Percentiles rank a stretch among this genome's conserved stretches.
Conservation (phyloP, 1,140 invertebrate species). For the Procambarus clarkii region DNA sequence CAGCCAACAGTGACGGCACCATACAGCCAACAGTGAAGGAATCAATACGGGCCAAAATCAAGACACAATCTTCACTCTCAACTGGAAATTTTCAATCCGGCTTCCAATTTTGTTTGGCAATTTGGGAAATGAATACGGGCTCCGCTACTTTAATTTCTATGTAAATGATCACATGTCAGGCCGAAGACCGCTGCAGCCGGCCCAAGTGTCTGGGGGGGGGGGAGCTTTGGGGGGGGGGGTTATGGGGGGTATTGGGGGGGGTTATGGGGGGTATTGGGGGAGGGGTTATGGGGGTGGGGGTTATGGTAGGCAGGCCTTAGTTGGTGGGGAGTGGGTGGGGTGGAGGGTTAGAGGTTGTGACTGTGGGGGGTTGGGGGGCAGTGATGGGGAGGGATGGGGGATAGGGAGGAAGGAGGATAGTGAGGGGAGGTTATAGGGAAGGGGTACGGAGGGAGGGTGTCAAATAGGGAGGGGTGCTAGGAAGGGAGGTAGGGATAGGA, state of each 20-base stretch:
- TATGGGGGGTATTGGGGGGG: background rate
- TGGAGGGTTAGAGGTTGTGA: background rate
- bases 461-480: background rate
- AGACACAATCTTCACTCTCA: background rate
- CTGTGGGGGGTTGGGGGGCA: background rate
- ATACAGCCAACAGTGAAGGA: background rate
- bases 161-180: conserved; percentile 64
- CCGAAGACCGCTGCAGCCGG: conserved; percentile 7
- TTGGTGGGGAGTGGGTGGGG: background rate
- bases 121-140: conserved; percentile 35
- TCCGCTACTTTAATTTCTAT: conserved; percentile 63
- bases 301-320: no score
- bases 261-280: background rate
- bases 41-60: background rate
- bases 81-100: conserved; percentile 52
- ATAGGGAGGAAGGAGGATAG: background rate
- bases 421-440: background rate
- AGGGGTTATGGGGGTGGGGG: background rate
- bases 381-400: background rate
- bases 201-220: conserved; percentile 1
- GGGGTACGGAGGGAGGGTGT: background rate
- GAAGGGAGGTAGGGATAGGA: background rate
- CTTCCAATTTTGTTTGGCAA: conserved; percentile 60
- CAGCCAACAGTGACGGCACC: background rate
- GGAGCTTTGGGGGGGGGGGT: background rate